phyloP scores from a whole-genome alignment of 2,888 invertebrate species.

The Periphyllus acericola region DNA sequence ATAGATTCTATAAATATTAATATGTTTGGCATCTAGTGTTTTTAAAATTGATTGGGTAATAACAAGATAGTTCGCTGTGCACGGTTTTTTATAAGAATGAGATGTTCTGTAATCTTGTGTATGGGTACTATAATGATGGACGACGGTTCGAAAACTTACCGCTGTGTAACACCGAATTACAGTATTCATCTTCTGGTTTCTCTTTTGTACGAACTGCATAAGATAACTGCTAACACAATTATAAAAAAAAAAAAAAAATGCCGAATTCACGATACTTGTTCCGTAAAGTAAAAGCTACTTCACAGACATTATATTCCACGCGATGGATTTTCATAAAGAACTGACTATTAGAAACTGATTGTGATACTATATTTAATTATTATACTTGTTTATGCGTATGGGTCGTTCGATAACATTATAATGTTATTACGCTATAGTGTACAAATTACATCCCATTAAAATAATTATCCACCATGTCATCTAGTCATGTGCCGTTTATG shows the following conservation, averaged over 20 bases:
- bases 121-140: too few relatives aligned
- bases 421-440: background rate
- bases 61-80: too few relatives aligned
- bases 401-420: background rate
- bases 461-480: background rate
- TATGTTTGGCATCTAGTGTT: too few relatives aligned
- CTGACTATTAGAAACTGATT: background rate
- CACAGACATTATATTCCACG: background rate
- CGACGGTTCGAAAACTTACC: background rate
- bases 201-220: background rate
- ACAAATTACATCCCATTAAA: background rate
- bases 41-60: too few relatives aligned
- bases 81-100: too few relatives aligned
- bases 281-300: background rate
- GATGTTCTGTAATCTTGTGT: too few relatives aligned
- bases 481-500: background rate
- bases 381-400: background rate
- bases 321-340: background rate
- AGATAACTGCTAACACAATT: background rate
- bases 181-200: background rate
- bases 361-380: background rate
- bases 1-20: too few relatives aligned
- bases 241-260: background rate
- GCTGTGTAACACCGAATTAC: background rate
- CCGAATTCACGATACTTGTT: background rate